A percentile compares a stretch with the other conserved stretches of the same genome.
Evolutionary conservation across 2,113 vertebrate species (phyloP).

Genomic region (Limnothrissa miodon): DNA sequence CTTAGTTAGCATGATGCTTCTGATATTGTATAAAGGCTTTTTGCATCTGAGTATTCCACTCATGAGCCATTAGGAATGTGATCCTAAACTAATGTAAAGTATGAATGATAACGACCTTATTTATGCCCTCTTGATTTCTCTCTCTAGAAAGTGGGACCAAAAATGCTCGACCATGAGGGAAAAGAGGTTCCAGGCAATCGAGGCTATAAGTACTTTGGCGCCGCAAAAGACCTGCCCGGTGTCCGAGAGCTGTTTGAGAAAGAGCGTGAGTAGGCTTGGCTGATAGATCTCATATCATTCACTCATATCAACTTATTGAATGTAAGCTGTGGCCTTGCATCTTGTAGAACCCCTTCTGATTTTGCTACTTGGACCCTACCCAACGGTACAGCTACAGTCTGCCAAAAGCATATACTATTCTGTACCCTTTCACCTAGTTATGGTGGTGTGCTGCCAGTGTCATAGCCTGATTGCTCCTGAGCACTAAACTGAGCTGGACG

Average conservation of each 20-base stretch:
- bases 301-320: neutral
- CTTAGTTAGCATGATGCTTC: too few species aligned
- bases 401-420: neutral
- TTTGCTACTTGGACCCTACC: too few species aligned
- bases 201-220: conserved; percentile 97
- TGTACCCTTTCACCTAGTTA: neutral
- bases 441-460: neutral
- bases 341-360: neutral
- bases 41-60: neutral
- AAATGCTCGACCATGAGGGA: conserved; percentile 95
- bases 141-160: conserved; percentile 84
- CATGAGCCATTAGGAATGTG: neutral
- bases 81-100: neutral
- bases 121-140: neutral
- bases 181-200: conserved; percentile 96
- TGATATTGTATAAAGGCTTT: neutral
- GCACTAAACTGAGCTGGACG: neutral
- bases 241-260: conserved; percentile 95
- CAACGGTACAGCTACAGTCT: neutral
- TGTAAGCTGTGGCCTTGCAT: neutral
- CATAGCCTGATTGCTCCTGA: neutral
- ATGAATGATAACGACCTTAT: too few species aligned
- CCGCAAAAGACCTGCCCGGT: conserved; percentile 92
- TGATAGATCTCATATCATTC: neutral
- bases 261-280: conserved; percentile 79